Conservation (phyloP, 2,888 invertebrate species). For the Spatulosminthurus flaviceps region DNA sequence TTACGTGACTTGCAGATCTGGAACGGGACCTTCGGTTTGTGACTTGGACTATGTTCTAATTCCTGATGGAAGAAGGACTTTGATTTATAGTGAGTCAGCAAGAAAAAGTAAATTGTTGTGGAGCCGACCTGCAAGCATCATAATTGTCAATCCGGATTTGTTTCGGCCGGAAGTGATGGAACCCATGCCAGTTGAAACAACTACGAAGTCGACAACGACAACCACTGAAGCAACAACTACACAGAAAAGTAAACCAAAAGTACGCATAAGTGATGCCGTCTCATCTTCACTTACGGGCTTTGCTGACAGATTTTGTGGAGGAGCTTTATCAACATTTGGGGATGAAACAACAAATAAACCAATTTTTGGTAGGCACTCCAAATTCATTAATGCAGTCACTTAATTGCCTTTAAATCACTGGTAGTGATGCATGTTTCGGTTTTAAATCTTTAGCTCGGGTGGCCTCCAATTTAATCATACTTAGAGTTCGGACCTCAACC, state of each 20-base stretch:
- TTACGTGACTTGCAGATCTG: slow-evolving; percentile 51
- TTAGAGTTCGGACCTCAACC: slow-evolving; percentile 54
- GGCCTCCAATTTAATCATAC: slow-evolving; percentile 55
- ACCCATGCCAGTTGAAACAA: slow-evolving; percentile 5
- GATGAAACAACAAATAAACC: slow-evolving; percentile 55
- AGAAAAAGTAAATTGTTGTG: slow-evolving; percentile 56
- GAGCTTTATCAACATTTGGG: slow-evolving; percentile 55
- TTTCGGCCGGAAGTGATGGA: slow-evolving; percentile 38
- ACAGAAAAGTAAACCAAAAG: not conserved
- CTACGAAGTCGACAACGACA: slow-evolving; percentile 19
- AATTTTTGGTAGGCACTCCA: slow-evolving; percentile 54
- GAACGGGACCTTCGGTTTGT: slow-evolving; percentile 55
- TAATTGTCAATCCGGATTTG: not conserved
- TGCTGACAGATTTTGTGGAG: slow-evolving; percentile 60
- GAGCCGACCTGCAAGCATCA: slow-evolving; percentile 47
- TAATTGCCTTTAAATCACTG: not conserved
- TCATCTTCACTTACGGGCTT: slow-evolving; percentile 41
- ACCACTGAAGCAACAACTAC: slow-evolving; percentile 27
- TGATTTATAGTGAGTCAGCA: slow-evolving; percentile 3
- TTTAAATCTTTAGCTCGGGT: slow-evolving; percentile 54
- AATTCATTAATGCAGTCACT: not conserved
- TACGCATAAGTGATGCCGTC: not conserved
- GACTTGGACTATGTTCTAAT: slow-evolving; percentile 59
- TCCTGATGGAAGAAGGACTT: slow-evolving; percentile 54
- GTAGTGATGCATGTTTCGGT: not conserved